These are phyloP conservation scores for Lymantria monacha DNA, from an alignment of 2,888 invertebrate genomes.

Conservation along the genomic window DNA sequence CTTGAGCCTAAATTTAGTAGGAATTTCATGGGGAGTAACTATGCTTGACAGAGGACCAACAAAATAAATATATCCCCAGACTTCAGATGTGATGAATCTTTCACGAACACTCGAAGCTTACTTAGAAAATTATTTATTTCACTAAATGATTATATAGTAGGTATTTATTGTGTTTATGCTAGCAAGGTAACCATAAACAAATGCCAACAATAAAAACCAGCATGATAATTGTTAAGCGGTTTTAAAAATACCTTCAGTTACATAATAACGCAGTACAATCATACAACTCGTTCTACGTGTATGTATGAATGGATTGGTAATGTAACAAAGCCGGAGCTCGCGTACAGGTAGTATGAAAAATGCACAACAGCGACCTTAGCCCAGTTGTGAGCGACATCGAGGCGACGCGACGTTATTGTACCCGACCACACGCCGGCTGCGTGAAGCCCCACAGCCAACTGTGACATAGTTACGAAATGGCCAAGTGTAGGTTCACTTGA, in stretches of 20 bases:
- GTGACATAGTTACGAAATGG: conserved; percentile 34
- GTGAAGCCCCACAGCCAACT: conserved; percentile 28
- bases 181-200: too few relatives aligned
- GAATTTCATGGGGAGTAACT: too few relatives aligned
- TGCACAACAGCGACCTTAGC: conserved; percentile 71
- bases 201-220: too few relatives aligned
- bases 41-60: too few relatives aligned
- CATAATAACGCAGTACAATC: conserved; percentile 24
- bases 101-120: too few relatives aligned
- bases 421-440: conserved; percentile 25
- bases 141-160: too few relatives aligned
- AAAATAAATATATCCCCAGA: too few relatives aligned
- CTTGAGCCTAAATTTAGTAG: too few relatives aligned
- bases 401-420: conserved; percentile 22
- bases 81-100: too few relatives aligned
- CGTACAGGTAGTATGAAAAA: conserved; percentile 55
- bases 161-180: too few relatives aligned
- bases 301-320: conserved; percentile 32
- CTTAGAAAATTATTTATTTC: too few relatives aligned
- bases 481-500: conserved; percentile 22
- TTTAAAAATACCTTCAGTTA: conserved; percentile 12
- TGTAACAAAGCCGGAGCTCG: conserved; percentile 28
- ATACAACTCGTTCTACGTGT: conserved; percentile 22
- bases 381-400: conserved; percentile 52
- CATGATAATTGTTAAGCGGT: neutral